Evolutionary conservation across 2,888 invertebrate species (phyloP), one percentile per base, ranked within the genome.

Genomic region (Leptura quadrifasciata): DNA sequence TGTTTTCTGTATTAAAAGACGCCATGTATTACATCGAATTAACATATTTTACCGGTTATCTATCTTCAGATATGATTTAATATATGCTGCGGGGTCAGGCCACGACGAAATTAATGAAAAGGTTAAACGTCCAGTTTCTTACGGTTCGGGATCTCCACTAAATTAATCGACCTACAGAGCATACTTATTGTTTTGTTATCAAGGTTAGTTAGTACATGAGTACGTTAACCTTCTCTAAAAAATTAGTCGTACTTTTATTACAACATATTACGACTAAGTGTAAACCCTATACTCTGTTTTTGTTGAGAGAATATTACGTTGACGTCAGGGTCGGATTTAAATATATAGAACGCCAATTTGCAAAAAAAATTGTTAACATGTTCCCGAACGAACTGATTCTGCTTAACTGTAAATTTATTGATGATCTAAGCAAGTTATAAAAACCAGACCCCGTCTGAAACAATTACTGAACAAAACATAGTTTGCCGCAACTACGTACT

Each of bases 151-250:
- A 5, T 47, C 47, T 17, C 15, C n/a, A 47, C 47, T 3, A 47
- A 47, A 60, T 2, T 31, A 24, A 27, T 21, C 58, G 58, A 24
- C 12, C 21, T 8, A 18, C 58, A 15, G n/a, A 27, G 31, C 12
- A 24, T 5, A 8, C n/a, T 27, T 4, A 57, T 60, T 60, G 31
- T 60, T 27, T 60, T 57, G 12, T 57, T 57, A 60, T 60, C 60
- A 60, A 60, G 60, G 24, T 27, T 60, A 31, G 24, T 27, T 60
- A 60, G n/a, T 60, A 31, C 10, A 21, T 60, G 4, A 27, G 21
- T 21, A n/a, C 60, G 24, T 60, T 60, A 60, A 60, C 60, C 60
- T 60, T 27, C 6, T 6, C n/a, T n/a, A 20, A 24, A 31, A 57
- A 24, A 20, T 47, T 47, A 3, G n/a, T n/a, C n/a, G n/a, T 4